These are phyloP conservation scores for Indicator indicator DNA, from an alignment of 2,113 vertebrate species.

Conservation along the genomic window DNA sequence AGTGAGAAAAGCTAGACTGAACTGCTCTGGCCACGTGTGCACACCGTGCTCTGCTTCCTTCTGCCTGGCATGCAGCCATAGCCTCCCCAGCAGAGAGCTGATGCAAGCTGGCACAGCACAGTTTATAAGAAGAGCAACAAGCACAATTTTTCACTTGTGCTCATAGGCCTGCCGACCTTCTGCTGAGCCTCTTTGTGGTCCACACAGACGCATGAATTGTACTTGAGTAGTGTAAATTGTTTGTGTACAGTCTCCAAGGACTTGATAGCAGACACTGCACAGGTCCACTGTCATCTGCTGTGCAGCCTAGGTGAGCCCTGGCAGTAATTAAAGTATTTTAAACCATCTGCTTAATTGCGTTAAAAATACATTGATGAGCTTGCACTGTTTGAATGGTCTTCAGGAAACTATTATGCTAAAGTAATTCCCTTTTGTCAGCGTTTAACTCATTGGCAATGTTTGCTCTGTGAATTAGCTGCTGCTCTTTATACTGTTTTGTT, in stretches of 20 bases:
- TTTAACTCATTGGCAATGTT: not conserved
- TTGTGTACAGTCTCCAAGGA: not conserved
- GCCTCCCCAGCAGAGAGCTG: not conserved
- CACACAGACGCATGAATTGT: not conserved
- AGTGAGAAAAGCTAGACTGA: not conserved
- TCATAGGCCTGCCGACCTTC: not conserved
- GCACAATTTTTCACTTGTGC: not conserved
- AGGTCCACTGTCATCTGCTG: not conserved
- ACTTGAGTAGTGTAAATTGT: not conserved
- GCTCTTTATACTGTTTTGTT: not conserved
- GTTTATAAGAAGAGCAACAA: not conserved
- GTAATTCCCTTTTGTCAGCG: not conserved
- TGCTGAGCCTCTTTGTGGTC: not conserved
- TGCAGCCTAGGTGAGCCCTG: not conserved
- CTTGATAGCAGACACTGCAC: not conserved
- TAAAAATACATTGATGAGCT: not conserved
- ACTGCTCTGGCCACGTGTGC: not conserved
- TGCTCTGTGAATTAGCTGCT: not conserved
- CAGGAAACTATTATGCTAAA: slow-evolving; percentile 2
- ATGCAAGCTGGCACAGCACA: not conserved
- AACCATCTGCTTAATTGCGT: slow-evolving; percentile 3
- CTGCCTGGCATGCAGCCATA: not conserved
- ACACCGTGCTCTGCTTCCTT: not conserved
- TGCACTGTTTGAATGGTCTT: slow-evolving; percentile 9
- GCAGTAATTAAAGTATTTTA: slow-evolving; percentile 33